These are phyloP conservation scores for Beris morrisii DNA, from an alignment of 2,888 invertebrate genomes.

Conservation along the genomic window DNA sequence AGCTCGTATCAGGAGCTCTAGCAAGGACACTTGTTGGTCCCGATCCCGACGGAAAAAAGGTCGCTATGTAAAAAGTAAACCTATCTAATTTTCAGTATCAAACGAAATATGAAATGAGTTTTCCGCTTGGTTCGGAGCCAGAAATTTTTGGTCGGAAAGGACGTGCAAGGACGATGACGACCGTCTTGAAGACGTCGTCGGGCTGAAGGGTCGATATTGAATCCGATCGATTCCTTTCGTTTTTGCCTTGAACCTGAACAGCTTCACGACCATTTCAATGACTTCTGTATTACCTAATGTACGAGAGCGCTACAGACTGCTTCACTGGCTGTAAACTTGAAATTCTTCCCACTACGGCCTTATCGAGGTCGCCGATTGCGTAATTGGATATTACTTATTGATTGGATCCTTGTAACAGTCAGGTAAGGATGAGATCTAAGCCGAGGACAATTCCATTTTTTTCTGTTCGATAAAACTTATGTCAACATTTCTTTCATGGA, in stretches of 20 bases:
- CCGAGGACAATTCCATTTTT: too few relatives aligned
- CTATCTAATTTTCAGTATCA: conserved; percentile 34
- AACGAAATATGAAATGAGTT: conserved; percentile 38
- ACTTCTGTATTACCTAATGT: too few relatives aligned
- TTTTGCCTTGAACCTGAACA: too few relatives aligned
- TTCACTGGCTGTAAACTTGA: too few relatives aligned
- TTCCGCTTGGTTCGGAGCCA: conserved; percentile 9
- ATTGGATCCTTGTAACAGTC: neutral
- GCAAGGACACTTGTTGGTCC: conserved; percentile 22
- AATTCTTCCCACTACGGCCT: neutral
- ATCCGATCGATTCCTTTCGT: too few relatives aligned
- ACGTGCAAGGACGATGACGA: too few relatives aligned
- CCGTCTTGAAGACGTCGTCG: too few relatives aligned
- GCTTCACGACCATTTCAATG: too few relatives aligned
- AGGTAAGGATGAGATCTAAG: neutral
- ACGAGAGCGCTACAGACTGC: too few relatives aligned
- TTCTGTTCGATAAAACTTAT: neutral
- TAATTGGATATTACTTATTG: conserved; percentile 30
- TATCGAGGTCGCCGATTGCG: conserved; percentile 1
- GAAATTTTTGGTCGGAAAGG: too few relatives aligned
- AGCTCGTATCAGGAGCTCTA: neutral
- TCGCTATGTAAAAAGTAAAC: conserved; percentile 14
- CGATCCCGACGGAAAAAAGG: neutral
- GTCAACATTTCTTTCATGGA: neutral
- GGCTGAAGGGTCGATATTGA: too few relatives aligned